Evolutionary conservation across 2,888 invertebrate genomes (phyloP), one percentile per base, ranked within the genome.

Genomic region (Drosophila colorata): DNA sequence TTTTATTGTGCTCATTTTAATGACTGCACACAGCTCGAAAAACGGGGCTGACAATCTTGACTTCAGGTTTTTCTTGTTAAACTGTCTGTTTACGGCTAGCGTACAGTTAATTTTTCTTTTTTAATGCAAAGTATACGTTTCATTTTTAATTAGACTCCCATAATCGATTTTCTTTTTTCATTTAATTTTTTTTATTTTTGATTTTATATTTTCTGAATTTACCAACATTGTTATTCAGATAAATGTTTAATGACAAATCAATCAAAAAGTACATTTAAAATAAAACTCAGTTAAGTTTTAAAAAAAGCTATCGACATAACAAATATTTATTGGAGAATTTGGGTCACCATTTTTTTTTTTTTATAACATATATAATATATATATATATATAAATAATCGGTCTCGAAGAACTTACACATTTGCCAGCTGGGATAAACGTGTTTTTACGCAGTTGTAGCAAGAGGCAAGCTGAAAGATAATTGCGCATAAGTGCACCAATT

Each of bases 401-500:
- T 28, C 2, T 5, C 25, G 4, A 14, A 14, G 37, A 8, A 37
- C 37, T 37, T 14, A 14, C 37, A 8, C 14, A n/a, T 33, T 3
- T 13, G 13, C 7, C 4, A 14, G 13, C 13, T 18, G 16, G 2
- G 9, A 48, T 6, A 48, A 48, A 43, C 53, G 41, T 23, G 41
- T 31, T 43, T 41, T n/a, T 9, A 8, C 11, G 18, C 31, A 13
- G 9, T 18, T 8, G 16, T 20, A 20, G 46, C 28, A 46, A 28
- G 25, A 28, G 1, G 5, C 9, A 31, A 31, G 11, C 31, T 11
- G 31, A 31, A 11, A 3, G 48, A 49, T 58, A 70, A 69, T 71
- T 71, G 53, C 20, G 8, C 41, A 40, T 56, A 69, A 65, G 35
- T 28, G 51, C 55, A 37, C 53, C 73, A 74, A 74, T 74, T 70